phyloP scores from a whole-genome alignment of 2,113 vertebrate genomes.

The Meleagris gallopavo region DNA sequence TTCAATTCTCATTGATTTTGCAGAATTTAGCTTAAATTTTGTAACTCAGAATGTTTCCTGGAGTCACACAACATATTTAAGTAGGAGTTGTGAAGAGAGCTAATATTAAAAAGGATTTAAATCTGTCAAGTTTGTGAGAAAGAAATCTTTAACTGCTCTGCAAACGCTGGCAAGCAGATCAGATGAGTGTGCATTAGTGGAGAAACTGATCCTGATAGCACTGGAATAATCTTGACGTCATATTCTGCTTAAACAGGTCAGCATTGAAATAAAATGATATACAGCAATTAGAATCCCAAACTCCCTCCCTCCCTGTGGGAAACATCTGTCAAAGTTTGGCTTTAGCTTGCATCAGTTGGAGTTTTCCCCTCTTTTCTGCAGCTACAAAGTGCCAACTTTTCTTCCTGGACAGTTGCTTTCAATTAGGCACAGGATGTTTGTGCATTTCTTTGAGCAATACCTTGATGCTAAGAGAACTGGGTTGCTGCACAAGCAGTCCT shows the following conservation, averaged over 20 bases:
- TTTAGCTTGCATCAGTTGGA: background rate
- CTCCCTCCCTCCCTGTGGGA: background rate
- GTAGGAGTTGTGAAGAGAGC: background rate
- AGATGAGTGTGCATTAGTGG: too few species aligned
- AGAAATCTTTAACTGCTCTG: background rate
- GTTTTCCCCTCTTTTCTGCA: background rate
- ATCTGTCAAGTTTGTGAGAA: background rate
- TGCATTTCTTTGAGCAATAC: background rate
- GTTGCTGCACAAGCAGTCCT: background rate
- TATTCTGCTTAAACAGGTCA: background rate
- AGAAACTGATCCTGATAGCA: background rate
- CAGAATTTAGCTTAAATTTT: background rate
- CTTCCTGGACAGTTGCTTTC: background rate
- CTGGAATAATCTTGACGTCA: background rate
- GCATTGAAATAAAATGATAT: background rate
- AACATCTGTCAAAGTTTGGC: background rate
- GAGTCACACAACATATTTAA: background rate
- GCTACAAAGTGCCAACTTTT: background rate
- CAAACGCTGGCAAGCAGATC: background rate
- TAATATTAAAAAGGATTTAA: background rate
- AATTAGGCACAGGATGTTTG: background rate
- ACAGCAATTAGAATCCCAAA: background rate
- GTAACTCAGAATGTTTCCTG: background rate
- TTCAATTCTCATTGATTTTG: conserved; percentile 4
- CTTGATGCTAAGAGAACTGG: background rate